Evolutionary conservation across 2,888 invertebrate species (phyloP).

Genomic region (Neria commutata): DNA sequence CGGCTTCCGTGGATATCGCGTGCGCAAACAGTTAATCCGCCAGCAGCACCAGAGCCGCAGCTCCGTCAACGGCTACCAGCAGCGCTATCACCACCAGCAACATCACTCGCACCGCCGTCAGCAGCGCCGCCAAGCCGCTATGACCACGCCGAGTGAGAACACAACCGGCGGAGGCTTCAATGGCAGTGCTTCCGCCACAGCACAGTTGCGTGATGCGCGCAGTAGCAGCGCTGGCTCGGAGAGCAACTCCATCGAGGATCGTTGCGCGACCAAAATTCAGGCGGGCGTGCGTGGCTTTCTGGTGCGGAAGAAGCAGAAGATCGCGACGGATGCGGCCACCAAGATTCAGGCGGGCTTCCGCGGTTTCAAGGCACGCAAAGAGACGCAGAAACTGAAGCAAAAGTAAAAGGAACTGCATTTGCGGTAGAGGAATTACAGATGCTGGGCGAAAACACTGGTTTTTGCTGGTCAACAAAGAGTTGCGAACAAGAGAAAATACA

Average conservation of each 20-base stretch:
- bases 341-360: slow-evolving; percentile 62
- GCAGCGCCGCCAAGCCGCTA: slow-evolving; percentile 30
- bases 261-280: slow-evolving; percentile 59
- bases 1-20: slow-evolving; percentile 65
- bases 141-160: slow-evolving; percentile 23
- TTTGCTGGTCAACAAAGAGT: no score
- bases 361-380: slow-evolving; percentile 61
- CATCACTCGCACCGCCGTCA: slow-evolving; percentile 11
- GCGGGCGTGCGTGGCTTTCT: slow-evolving; percentile 59
- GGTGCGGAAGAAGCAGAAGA: slow-evolving; percentile 58
- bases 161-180: background rate
- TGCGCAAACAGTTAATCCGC: slow-evolving; percentile 62
- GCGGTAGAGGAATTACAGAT: no score
- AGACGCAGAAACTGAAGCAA: slow-evolving; percentile 53
- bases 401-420: no score
- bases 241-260: slow-evolving; percentile 45
- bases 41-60: slow-evolving; percentile 26
- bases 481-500: no score
- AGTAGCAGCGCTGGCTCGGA: slow-evolving; percentile 28
- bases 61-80: slow-evolving; percentile 25
- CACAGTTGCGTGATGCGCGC: slow-evolving; percentile 28
- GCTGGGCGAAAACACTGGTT: no score
- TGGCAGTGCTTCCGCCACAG: slow-evolving; percentile 7
- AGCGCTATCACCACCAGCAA: slow-evolving; percentile 11
- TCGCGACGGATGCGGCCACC: slow-evolving; percentile 59